Conservation (phyloP, 2,888 invertebrate species). For the Ophioninae sp. region DNA sequence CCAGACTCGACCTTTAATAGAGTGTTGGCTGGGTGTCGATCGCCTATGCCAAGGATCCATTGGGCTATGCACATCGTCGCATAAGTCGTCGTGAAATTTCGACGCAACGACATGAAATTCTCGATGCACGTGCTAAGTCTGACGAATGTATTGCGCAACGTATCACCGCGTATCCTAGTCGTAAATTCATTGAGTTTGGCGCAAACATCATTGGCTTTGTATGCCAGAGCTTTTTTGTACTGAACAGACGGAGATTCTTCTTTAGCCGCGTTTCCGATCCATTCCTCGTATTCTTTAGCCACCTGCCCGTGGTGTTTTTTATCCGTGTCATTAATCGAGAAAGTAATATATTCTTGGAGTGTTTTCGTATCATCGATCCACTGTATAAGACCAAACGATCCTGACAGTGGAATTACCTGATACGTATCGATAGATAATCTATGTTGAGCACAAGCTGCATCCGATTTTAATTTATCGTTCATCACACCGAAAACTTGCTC, state of each 20-base stretch:
- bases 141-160: constrained; percentile 82
- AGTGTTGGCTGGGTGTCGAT: constrained; percentile 88
- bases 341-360: constrained; percentile 82
- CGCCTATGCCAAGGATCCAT: constrained; percentile 89
- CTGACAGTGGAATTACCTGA: constrained; percentile 85
- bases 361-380: constrained; percentile 86
- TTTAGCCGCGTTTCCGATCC: constrained; percentile 69
- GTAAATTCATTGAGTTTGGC: constrained; percentile 80
- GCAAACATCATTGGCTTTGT: constrained; percentile 75
- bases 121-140: constrained; percentile 84
- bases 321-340: constrained; percentile 64
- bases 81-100: constrained; percentile 84
- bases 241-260: constrained; percentile 27
- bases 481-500: constrained; percentile 87
- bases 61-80: constrained; percentile 86
- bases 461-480: constrained; percentile 84
- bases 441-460: constrained; percentile 82
- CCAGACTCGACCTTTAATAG: constrained; percentile 84
- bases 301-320: constrained; percentile 46
- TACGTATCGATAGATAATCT: constrained; percentile 84
- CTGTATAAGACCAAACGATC: constrained; percentile 86
- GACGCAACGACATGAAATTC: constrained; percentile 84
- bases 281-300: constrained; percentile 70
- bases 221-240: constrained; percentile 74
- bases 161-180: constrained; percentile 81